A percentile compares a stretch with the other conserved stretches of the same genome.
Conservation (phyloP, 1,140 invertebrate species). For the Prorops nasuta region DNA sequence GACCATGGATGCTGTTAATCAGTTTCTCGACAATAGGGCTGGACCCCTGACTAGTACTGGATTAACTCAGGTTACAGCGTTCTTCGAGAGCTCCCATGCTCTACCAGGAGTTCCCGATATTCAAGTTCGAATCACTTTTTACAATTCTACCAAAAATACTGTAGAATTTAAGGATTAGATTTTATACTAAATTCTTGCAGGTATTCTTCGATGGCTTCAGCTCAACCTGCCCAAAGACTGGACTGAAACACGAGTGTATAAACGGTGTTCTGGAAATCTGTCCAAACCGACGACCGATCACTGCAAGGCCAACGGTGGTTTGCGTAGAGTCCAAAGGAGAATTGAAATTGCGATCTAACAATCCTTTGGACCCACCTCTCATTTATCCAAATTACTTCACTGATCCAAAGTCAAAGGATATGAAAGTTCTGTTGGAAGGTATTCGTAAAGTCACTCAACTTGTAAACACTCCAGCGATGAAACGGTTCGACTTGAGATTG, state of each 20-base stretch:
- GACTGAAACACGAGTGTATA: conserved; percentile 41
- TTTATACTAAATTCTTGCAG: conserved; percentile 28
- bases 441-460: conserved; percentile 48
- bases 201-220: conserved; percentile 54
- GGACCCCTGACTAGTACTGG: conserved; percentile 55
- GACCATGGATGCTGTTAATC: conserved; percentile 42
- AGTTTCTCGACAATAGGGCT: conserved; percentile 44
- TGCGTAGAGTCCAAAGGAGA: conserved; percentile 36
- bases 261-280: conserved; percentile 34
- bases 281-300: conserved; percentile 36
- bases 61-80: conserved; percentile 53
- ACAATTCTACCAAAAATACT: neutral
- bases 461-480: conserved; percentile 46
- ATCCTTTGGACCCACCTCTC: conserved; percentile 64
- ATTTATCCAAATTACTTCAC: conserved; percentile 69
- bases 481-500: conserved; percentile 52
- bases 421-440: conserved; percentile 55
- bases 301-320: conserved; percentile 43
- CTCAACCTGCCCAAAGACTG: conserved; percentile 42
- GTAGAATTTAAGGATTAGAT: neutral
- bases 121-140: conserved; percentile 14
- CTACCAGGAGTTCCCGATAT: conserved; percentile 39
- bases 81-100: conserved; percentile 44
- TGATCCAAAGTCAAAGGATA: conserved; percentile 54
- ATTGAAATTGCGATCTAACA: conserved; percentile 51